Percentiles rank a stretch among this genome's conserved stretches.
Evolutionary conservation across 2,888 invertebrate genomes (phyloP).

Genomic region (Herminia tarsipennalis): DNA sequence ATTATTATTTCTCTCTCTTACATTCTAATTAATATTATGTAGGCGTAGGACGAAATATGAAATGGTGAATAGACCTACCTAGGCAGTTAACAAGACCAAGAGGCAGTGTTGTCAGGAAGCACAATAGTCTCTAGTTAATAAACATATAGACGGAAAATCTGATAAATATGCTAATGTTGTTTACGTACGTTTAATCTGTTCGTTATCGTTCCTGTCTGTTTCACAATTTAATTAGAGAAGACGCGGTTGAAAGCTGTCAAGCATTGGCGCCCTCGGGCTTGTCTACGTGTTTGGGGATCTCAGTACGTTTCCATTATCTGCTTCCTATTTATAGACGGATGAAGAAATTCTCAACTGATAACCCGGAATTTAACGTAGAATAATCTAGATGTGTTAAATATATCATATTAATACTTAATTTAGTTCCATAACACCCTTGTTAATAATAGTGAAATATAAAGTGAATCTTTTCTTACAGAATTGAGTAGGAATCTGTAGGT

Average conservation of each 20-base stretch:
- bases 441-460: too few species aligned
- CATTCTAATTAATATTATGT: too few species aligned
- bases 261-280: conserved; percentile 60
- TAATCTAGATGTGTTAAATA: neutral
- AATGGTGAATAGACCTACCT: too few species aligned
- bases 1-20: too few species aligned
- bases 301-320: conserved; percentile 43
- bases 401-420: too few species aligned
- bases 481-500: too few species aligned
- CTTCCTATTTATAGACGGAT: conserved; percentile 32
- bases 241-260: conserved; percentile 69
- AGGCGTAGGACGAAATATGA: too few species aligned
- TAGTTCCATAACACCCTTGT: too few species aligned
- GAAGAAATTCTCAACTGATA: conserved; percentile 17
- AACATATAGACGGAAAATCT: conserved; percentile 26
- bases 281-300: conserved; percentile 52
- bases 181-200: conserved; percentile 48
- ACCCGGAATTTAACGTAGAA: conserved; percentile 5
- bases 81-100: too few species aligned
- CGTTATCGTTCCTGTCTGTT: conserved; percentile 61
- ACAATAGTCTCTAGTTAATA: too few species aligned
- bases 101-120: too few species aligned
- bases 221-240: conserved; percentile 64
- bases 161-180: conserved; percentile 46
- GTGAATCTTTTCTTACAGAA: too few species aligned